Base-by-base conservation (phyloP, 2,888 invertebrate genomes). In the Panopea generosa region DNA sequence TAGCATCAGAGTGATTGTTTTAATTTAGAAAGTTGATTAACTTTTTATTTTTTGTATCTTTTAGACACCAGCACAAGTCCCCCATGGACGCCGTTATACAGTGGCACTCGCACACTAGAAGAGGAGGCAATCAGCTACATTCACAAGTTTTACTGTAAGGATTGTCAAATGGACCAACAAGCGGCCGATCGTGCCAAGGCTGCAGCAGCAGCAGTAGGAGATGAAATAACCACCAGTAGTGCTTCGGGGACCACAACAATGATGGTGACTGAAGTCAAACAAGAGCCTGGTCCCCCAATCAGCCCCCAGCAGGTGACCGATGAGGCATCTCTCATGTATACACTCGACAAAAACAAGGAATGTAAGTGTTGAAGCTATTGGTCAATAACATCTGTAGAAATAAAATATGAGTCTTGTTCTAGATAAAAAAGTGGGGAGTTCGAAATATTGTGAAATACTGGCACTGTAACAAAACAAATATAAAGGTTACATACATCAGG, bases 311-410 rank as follows among this genome's bases (percentile, higher is more conserved):
- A 97, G 93, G 96, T 97, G 91, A 97, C 98, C 90, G 98, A 98
- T 94, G 97, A 97, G 92, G 97, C 97, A 90, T 98, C 98, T 57
- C 95, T 98, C 89, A 96, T 97, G 92, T 96, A 96, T 89, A 95
- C 96, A 92, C 97, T 98, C 96, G 97, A 98, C 93, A 97, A 97
- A 93, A 98, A 98, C 93, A 98, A 98, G 95, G 98, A 98, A 95
- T 98, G 98, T 98, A 93, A 97, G 97, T 96, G 20, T 24, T 33
- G 33, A 4, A 33, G 33, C 11, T 33, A 33, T 33, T 33, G 33
- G 11, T 33, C n/a, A n/a, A n/a, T n/a, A n/a, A n/a, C n/a, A n/a
- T n/a, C n/a, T n/a, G n/a, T n/a, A n/a, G n/a, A n/a, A n/a, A n/a
- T n/a, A n/a, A n/a, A n/a, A n/a, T n/a, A n/a, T n/a, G n/a, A n/a